Percentiles rank a stretch among this genome's conserved stretches.
Evolutionary conservation across 2,888 invertebrate species (phyloP).

Genomic region (Rhagonycha fulva): DNA sequence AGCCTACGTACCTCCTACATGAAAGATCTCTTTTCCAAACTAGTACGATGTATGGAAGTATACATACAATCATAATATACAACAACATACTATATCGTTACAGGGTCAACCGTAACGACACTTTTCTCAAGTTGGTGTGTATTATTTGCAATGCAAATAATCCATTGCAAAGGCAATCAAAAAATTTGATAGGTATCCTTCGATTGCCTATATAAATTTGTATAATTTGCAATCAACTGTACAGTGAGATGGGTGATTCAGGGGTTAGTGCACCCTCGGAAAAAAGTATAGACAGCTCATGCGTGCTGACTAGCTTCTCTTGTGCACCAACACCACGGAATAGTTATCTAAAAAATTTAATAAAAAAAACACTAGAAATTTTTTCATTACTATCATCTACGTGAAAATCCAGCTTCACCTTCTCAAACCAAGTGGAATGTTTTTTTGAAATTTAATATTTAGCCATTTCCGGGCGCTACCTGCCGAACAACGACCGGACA

Average conservation of each 20-base stretch:
- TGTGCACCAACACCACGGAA: not conserved
- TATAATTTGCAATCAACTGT: constrained; percentile 35
- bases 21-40: constrained; percentile 10
- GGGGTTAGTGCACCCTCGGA: constrained; percentile 38
- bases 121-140: not conserved
- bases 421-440: not conserved
- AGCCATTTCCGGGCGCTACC: not conserved
- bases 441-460: not conserved
- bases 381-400: not conserved
- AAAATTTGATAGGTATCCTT: not conserved
- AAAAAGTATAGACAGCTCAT: constrained; percentile 30
- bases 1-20: constrained; percentile 14
- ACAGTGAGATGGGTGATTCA: constrained; percentile 32
- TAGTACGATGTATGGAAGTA: not conserved
- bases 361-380: not conserved
- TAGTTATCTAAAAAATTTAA: not conserved
- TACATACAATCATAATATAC: not conserved
- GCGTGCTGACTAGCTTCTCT: constrained; percentile 14
- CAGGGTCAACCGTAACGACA: constrained; percentile 25
- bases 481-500: not conserved
- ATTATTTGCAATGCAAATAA: not conserved
- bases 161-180: not conserved
- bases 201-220: constrained; percentile 16
- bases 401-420: not conserved
- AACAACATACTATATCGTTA: constrained; percentile 24